phyloP scores from a whole-genome alignment of 2,888 invertebrate genomes.

The Clunio marinus region DNA sequence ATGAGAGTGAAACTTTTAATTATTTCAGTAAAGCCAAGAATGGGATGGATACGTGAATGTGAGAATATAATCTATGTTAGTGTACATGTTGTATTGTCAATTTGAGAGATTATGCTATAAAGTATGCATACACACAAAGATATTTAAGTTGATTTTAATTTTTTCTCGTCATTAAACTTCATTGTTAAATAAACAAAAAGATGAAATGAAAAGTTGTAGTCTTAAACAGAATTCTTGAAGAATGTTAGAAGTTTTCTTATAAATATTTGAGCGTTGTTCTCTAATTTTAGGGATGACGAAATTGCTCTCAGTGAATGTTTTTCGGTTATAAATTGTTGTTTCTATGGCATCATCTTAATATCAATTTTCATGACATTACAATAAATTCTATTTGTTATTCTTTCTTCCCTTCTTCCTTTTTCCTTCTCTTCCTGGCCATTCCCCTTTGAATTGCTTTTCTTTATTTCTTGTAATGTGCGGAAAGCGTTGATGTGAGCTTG shows the following conservation, averaged over 20 bases:
- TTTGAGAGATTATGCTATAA: neutral
- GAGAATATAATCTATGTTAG: neutral
- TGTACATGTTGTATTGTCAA: neutral
- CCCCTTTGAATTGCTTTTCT: too few species aligned
- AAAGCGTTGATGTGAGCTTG: too few species aligned
- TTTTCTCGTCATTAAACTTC: neutral
- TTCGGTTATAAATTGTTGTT: slow-evolving; percentile 29
- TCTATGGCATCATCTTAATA: neutral
- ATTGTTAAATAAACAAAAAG: too few species aligned
- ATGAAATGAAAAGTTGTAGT: too few species aligned
- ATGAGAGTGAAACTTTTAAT: slow-evolving; percentile 21
- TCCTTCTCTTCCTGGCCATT: neutral
- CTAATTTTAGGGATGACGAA: neutral
- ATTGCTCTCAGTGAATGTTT: neutral
- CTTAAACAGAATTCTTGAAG: too few species aligned
- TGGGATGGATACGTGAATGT: too few species aligned
- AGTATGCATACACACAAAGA: neutral
- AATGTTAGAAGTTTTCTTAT: neutral
- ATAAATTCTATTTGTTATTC: slow-evolving; percentile 20
- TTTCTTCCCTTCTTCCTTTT: neutral
- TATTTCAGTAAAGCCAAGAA: too few species aligned
- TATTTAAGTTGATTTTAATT: neutral
- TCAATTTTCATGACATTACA: slow-evolving; percentile 23
- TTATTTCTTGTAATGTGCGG: too few species aligned
- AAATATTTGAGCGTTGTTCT: neutral